phyloP scores from a whole-genome alignment of 2,113 vertebrate genomes.

The Ammodytes dubius region DNA sequence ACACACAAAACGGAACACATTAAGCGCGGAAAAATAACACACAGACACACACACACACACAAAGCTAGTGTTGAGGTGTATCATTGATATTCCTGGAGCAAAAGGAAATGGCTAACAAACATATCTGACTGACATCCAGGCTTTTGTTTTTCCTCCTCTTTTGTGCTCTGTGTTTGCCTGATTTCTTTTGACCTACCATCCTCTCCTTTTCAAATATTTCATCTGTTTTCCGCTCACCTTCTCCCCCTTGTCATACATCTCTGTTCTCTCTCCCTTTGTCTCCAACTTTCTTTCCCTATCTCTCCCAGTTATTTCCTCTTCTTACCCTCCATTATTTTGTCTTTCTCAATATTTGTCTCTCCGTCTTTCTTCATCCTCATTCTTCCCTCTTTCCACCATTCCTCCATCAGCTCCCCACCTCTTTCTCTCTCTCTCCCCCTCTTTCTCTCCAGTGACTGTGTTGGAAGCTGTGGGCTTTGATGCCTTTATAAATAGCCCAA shows the following conservation, averaged over 20 bases:
- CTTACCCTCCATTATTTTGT: neutral
- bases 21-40: slow-evolving; percentile 1
- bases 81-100: slow-evolving; percentile 42
- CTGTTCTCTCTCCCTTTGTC: neutral
- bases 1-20: neutral
- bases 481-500: slow-evolving; percentile 81
- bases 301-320: neutral
- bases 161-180: slow-evolving; percentile 4
- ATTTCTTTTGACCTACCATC: slow-evolving; percentile 26
- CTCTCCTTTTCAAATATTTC: neutral
- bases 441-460: slow-evolving; percentile 57
- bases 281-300: neutral
- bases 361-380: neutral
- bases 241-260: neutral
- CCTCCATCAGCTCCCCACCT: slow-evolving; percentile 15
- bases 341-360: neutral
- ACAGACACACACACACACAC: neutral
- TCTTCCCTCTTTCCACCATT: slow-evolving; percentile 5
- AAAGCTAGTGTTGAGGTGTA: slow-evolving; percentile 25
- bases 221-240: neutral
- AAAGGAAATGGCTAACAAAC: slow-evolving; percentile 30
- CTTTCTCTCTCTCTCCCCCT: slow-evolving; percentile 17
- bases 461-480: slow-evolving; percentile 79
- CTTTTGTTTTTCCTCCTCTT: slow-evolving; percentile 26
- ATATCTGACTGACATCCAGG: slow-evolving; percentile 29